Evolutionary conservation across 2,888 invertebrate species (phyloP).

Genomic region (Parapristionchus giblindavisi): DNA sequence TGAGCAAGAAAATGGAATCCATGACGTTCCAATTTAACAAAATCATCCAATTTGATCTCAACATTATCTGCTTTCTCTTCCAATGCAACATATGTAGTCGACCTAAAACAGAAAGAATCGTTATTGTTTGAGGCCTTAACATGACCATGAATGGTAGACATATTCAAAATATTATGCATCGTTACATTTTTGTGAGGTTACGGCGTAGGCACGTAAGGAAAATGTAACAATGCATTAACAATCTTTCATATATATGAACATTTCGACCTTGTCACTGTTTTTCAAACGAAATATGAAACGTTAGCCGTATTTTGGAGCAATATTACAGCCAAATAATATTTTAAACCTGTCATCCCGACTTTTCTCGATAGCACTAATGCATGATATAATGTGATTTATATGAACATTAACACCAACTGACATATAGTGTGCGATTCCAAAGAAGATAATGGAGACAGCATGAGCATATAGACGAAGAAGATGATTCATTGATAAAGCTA

Average conservation of each 20-base stretch:
- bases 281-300: background rate
- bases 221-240: no score
- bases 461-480: constrained; percentile 74
- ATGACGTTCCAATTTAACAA: constrained; percentile 65
- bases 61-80: constrained; percentile 60
- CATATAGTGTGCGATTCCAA: constrained; percentile 72
- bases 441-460: constrained; percentile 71
- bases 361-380: no score
- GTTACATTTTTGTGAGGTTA: no score
- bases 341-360: no score
- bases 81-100: constrained; percentile 70
- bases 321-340: no score
- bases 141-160: no score
- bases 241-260: no score
- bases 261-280: background rate
- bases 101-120: constrained; percentile 15
- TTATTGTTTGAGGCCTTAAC: no score
- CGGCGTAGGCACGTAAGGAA: no score
- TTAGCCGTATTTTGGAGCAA: no score
- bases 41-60: constrained; percentile 63
- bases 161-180: no score
- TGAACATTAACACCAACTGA: constrained; percentile 61
- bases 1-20: constrained; percentile 63
- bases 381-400: no score
- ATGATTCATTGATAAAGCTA: constrained; percentile 72